phyloP scores from a whole-genome alignment of 2,797 vertebrate genomes.

The Acanthiza pusilla region DNA sequence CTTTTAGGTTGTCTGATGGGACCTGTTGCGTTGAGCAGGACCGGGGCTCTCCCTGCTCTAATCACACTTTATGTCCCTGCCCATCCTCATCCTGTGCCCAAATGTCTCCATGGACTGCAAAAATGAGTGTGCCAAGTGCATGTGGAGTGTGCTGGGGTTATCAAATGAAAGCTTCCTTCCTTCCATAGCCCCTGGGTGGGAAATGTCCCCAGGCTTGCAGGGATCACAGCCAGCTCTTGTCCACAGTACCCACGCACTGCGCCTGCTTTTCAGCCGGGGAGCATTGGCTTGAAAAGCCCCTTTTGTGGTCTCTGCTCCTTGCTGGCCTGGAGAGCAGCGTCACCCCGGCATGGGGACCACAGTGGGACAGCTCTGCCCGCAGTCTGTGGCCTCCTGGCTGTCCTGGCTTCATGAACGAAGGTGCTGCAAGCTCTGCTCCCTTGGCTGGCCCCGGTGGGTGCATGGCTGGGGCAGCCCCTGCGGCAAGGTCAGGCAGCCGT shows the following conservation, averaged over 20 bases:
- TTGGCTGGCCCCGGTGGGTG: fast-evolving
- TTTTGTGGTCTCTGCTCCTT: not conserved
- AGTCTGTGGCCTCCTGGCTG: not conserved
- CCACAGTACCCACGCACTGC: not conserved
- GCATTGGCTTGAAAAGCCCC: not conserved
- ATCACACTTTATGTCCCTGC: not conserved
- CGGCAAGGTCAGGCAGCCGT: not conserved
- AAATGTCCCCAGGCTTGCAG: not conserved
- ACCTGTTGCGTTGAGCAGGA: not conserved
- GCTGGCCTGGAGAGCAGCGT: not conserved
- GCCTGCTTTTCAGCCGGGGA: not conserved
- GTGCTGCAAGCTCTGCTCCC: not conserved
- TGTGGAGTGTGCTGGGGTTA: not conserved
- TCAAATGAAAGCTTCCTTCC: not conserved
- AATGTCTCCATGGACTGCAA: not conserved
- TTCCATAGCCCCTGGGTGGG: not conserved
- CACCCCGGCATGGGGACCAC: fast-evolving
- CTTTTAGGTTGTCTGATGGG: not conserved
- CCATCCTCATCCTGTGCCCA: not conserved
- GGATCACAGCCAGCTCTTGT: not conserved
- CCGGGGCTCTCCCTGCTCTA: not conserved
- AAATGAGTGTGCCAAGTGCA: fast-evolving
- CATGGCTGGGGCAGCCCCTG: fast-evolving
- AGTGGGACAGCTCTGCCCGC: not conserved
- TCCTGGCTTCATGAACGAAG: fast-evolving